Percentiles rank a stretch among this genome's conserved stretches.
These are phyloP conservation scores for Miltochrista miniata DNA, from an alignment of 2,888 invertebrate genomes.

Conservation along the genomic window DNA sequence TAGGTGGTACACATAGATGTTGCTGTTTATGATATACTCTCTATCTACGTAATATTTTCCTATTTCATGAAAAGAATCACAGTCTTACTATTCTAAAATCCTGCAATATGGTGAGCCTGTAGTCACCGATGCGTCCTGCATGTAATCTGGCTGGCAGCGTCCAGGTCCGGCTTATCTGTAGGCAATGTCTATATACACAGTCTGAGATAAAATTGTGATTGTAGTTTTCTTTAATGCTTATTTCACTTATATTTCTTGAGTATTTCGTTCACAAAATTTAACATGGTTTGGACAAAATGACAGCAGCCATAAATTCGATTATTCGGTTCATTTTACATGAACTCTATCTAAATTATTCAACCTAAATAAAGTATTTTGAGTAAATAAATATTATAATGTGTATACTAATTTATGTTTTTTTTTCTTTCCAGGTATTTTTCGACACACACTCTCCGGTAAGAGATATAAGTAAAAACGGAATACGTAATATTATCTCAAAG, in stretches of 20 bases:
- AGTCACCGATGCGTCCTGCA: conserved; percentile 23
- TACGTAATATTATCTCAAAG: conserved; percentile 64
- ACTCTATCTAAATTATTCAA: too few species aligned
- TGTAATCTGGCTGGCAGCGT: conserved; percentile 38
- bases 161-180: conserved; percentile 33
- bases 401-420: conserved; percentile 17
- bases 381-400: neutral
- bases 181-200: conserved; percentile 23
- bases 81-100: neutral
- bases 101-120: neutral
- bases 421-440: conserved; percentile 77
- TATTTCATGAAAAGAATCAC: neutral
- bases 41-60: too few species aligned
- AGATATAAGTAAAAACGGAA: conserved; percentile 40
- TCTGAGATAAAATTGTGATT: conserved; percentile 33
- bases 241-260: conserved; percentile 11
- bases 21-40: too few species aligned
- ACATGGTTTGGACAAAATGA: too few species aligned
- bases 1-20: too few species aligned
- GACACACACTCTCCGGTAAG: conserved; percentile 62
- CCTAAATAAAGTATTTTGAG: too few species aligned
- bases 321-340: too few species aligned
- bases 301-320: too few species aligned
- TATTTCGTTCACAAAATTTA: neutral
- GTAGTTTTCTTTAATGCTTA: conserved; percentile 10